Conservation (phyloP, 2,888 invertebrate genomes). For the Callosobruchus maculatus region DNA sequence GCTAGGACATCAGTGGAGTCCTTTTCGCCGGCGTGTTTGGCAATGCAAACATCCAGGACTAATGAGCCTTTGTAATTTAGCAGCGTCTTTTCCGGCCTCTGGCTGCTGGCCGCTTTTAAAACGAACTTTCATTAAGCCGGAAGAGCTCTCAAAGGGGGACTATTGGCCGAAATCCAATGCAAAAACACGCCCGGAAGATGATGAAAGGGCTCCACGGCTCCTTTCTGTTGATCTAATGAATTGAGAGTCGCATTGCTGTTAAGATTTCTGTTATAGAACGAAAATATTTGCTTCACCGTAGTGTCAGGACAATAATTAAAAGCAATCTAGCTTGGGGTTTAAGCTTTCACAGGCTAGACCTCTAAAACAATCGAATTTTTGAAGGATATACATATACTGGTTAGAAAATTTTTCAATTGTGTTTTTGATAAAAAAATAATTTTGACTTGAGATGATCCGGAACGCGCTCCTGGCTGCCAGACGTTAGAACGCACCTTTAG, state of each 20-base stretch:
- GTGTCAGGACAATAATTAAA: no score
- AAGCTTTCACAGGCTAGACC: no score
- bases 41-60: neutral
- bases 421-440: no score
- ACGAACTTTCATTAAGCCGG: neutral
- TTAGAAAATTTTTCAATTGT: no score
- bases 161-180: neutral
- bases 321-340: no score
- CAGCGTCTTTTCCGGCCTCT: neutral
- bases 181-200: neutral
- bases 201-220: neutral
- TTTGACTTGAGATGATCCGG: no score
- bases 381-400: no score
- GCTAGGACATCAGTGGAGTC: neutral
- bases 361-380: no score
- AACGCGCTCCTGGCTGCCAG: no score
- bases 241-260: neutral
- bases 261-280: neutral
- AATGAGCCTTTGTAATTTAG: neutral
- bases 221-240: neutral
- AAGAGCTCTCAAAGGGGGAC: neutral
- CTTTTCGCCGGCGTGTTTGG: neutral
- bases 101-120: neutral
- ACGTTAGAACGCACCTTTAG: no score
- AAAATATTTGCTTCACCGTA: neutral